A percentile compares a stretch with the other conserved stretches of the same genome.
These are phyloP conservation scores for Elysia crispata DNA, from an alignment of 2,888 invertebrate species.

Conservation along the genomic window DNA sequence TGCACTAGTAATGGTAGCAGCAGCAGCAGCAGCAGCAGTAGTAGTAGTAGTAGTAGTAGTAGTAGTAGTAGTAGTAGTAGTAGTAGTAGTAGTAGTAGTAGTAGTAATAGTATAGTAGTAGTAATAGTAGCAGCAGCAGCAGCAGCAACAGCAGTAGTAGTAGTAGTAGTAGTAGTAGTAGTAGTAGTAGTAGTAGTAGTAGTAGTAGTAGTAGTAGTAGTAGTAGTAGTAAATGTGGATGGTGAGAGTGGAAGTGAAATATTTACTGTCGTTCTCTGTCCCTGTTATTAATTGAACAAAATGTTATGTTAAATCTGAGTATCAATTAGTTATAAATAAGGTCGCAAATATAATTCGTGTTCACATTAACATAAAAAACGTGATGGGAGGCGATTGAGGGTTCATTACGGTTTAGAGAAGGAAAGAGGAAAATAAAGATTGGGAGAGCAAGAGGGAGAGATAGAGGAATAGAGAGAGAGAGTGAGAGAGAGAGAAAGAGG, in stretches of 20 bases:
- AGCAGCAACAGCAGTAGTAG: background rate
- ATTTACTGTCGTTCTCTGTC: too few species aligned
- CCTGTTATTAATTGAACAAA: too few species aligned
- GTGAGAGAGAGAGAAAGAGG: background rate
- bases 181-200: constrained; percentile 5
- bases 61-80: constrained; percentile 21
- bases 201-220: constrained; percentile 7
- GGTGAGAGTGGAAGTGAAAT: too few species aligned
- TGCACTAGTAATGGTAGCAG: background rate
- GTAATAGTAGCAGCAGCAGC: background rate
- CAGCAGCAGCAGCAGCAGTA: constrained; percentile 6
- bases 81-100: constrained; percentile 28
- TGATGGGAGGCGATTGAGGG: too few species aligned
- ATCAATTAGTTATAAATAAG: too few species aligned
- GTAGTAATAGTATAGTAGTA: too few species aligned
- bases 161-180: background rate
- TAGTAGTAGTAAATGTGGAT: background rate
- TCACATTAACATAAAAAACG: too few species aligned
- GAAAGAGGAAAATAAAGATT: too few species aligned
- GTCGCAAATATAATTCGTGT: too few species aligned
- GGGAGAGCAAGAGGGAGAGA: too few species aligned
- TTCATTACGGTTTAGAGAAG: too few species aligned
- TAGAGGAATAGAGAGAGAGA: background rate
- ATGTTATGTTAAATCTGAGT: too few species aligned
- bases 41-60: constrained; percentile 26